These are phyloP conservation scores for Enteromius radiatus DNA, from an alignment of 2,797 vertebrate species.

Conservation along the genomic window DNA sequence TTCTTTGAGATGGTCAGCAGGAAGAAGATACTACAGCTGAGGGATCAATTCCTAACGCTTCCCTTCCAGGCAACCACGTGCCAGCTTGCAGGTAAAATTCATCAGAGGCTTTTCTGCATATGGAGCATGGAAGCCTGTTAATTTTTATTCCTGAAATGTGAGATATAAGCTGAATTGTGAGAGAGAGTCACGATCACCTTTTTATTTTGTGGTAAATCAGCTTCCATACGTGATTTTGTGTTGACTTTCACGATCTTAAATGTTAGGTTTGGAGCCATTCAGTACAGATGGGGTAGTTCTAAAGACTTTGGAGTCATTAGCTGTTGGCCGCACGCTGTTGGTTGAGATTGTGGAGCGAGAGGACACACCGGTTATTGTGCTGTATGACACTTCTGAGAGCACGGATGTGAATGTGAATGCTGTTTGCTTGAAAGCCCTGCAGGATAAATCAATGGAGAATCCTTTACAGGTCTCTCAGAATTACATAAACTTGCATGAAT, in stretches of 20 bases:
- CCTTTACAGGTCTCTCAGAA: constrained; percentile 76
- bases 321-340: constrained; percentile 86
- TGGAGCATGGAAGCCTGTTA: neutral
- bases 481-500: neutral
- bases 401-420: constrained; percentile 91
- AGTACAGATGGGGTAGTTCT: constrained; percentile 81
- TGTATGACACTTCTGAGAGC: constrained; percentile 93
- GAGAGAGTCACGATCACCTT: neutral
- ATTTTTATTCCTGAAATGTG: neutral
- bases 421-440: constrained; percentile 83
- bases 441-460: constrained; percentile 84
- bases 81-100: constrained; percentile 87
- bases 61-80: constrained; percentile 91
- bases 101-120: neutral
- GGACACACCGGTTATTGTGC: constrained; percentile 79
- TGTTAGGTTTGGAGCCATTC: constrained; percentile 86
- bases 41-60: constrained; percentile 80
- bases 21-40: constrained; percentile 79
- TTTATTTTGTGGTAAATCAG: neutral
- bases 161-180: neutral
- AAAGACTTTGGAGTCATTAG: constrained; percentile 81
- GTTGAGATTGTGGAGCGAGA: constrained; percentile 85
- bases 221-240: neutral
- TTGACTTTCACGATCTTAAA: neutral
- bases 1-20: constrained; percentile 82